Conservation (phyloP, 2,797 vertebrate species). For the Melopsittacus undulatus region DNA sequence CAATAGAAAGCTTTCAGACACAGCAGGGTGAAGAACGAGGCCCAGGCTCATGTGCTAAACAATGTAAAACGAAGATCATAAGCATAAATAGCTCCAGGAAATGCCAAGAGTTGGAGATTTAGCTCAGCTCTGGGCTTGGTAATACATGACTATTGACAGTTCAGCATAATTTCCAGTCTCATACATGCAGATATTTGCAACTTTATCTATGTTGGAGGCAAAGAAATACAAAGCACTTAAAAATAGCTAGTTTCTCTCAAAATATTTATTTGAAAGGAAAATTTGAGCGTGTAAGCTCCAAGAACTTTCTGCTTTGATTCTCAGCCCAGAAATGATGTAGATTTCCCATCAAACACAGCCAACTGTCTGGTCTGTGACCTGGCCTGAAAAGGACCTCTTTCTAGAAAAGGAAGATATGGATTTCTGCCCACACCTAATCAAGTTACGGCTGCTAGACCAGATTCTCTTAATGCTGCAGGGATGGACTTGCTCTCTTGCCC, state of each 20-base stretch:
- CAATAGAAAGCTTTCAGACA: background rate
- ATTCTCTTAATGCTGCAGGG: background rate
- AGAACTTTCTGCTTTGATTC: conserved; percentile 36
- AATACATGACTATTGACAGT: background rate
- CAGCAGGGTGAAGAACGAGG: background rate
- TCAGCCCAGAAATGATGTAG: conserved; percentile 4
- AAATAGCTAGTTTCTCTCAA: background rate
- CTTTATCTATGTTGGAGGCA: background rate
- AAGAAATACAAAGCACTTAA: background rate
- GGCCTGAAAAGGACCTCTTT: conserved; percentile 32
- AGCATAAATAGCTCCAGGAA: background rate
- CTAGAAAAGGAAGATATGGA: conserved; percentile 46
- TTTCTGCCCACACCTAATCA: background rate
- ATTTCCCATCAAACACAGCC: background rate
- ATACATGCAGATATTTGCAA: background rate
- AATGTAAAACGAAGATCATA: background rate
- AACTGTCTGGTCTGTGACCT: conserved; percentile 19
- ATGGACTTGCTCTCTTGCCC: background rate
- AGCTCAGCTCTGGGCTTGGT: background rate
- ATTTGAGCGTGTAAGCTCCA: background rate
- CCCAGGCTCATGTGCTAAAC: background rate
- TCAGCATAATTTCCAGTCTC: background rate
- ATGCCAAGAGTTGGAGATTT: background rate
- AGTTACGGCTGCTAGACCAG: background rate
- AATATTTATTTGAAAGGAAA: background rate